Percentiles rank a stretch among this genome's conserved stretches.
Evolutionary conservation across 2,797 vertebrate genomes (phyloP).

Genomic region (Knipowitschia caucasica): DNA sequence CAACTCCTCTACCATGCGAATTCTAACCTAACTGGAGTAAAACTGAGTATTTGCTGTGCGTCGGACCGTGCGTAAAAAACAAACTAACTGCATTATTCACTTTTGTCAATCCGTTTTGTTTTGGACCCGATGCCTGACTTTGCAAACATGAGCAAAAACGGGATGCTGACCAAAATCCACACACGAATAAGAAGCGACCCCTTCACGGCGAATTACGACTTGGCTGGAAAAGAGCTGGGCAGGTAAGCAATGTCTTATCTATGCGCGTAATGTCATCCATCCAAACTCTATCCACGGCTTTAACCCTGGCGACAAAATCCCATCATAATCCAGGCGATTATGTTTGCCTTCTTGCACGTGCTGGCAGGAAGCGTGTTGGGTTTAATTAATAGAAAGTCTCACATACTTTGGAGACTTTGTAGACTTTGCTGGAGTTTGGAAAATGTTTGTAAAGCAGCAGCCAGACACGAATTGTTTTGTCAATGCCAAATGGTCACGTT

Average conservation of each 20-base stretch:
- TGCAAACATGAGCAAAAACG: constrained; percentile 72
- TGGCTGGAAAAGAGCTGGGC: constrained; percentile 77
- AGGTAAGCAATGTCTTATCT: constrained; percentile 56
- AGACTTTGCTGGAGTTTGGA: background rate
- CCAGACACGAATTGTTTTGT: background rate
- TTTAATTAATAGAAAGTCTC: constrained; percentile 22
- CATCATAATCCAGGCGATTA: constrained; percentile 38
- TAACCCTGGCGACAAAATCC: constrained; percentile 6
- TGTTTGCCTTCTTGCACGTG: constrained; percentile 37
- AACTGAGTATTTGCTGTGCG: background rate
- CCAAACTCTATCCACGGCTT: background rate
- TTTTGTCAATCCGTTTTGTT: background rate
- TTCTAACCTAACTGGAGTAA: constrained; percentile 28
- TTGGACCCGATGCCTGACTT: constrained; percentile 54
- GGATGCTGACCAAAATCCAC: constrained; percentile 74
- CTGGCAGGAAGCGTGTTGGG: constrained; percentile 22
- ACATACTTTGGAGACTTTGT: constrained; percentile 1
- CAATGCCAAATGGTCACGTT: background rate
- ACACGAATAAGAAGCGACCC: constrained; percentile 73
- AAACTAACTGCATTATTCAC: background rate
- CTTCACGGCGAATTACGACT: constrained; percentile 72
- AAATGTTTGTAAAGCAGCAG: background rate
- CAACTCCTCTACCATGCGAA: constrained; percentile 38
- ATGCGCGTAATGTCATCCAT: background rate
- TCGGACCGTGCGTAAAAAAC: background rate